phyloP scores from a whole-genome alignment of 1,140 invertebrate genomes.

The Drosophila lowei region DNA sequence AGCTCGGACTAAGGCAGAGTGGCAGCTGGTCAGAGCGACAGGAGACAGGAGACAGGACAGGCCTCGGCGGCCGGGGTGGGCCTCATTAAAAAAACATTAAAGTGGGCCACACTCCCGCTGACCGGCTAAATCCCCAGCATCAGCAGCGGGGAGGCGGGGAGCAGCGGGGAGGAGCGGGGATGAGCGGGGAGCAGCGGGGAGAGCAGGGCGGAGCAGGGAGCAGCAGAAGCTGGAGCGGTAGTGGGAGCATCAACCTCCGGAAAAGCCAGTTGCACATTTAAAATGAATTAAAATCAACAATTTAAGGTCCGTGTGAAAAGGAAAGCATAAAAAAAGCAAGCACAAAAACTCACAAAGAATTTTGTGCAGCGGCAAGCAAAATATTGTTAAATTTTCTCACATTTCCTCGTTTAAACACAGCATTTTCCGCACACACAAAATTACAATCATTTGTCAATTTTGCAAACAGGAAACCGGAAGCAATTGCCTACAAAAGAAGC shows the following conservation, averaged over 20 bases:
- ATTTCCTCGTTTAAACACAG: slow-evolving; percentile 48
- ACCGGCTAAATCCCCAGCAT: slow-evolving; percentile 12
- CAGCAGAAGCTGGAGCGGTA: no score
- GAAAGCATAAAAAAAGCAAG: slow-evolving; percentile 11
- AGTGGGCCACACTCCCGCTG: slow-evolving; percentile 50
- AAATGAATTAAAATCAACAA: slow-evolving; percentile 60
- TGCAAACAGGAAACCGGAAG: slow-evolving; percentile 71
- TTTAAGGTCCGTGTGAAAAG: slow-evolving; percentile 26
- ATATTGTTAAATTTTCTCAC: slow-evolving; percentile 72
- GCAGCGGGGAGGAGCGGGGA: not conserved
- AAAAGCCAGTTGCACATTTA: slow-evolving; percentile 48
- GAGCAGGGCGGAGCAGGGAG: no score
- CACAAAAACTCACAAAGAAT: slow-evolving; percentile 7
- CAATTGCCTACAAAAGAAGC: slow-evolving; percentile 70
- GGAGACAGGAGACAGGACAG: not conserved
- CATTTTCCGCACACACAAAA: slow-evolving; percentile 28
- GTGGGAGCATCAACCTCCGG: not conserved
- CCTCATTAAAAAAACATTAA: slow-evolving; percentile 81
- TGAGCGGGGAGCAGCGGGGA: no score
- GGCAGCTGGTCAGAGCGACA: slow-evolving; percentile 40
- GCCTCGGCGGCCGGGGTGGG: slow-evolving; percentile 11
- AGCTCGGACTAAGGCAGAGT: slow-evolving; percentile 11
- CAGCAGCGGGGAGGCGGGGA: not conserved
- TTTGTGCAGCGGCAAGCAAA: slow-evolving; percentile 27
- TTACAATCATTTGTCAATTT: slow-evolving; percentile 79